phyloP scores from a whole-genome alignment of 2,797 vertebrate genomes.

The Gallinago stenura region DNA sequence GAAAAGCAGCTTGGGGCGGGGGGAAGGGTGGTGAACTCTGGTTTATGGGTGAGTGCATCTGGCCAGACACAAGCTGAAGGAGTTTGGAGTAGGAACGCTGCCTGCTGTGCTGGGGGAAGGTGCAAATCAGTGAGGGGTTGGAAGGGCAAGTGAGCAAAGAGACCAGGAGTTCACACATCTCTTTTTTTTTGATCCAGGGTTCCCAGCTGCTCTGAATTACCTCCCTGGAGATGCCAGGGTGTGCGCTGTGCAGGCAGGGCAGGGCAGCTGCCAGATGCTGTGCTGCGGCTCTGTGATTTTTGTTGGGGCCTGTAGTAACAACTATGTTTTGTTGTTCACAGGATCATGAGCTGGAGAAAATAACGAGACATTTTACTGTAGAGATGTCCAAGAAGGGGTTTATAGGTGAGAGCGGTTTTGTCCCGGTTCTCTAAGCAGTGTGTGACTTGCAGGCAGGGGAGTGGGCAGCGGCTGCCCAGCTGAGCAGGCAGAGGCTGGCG shows the following conservation, averaged over 20 bases:
- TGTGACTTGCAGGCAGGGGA: neutral
- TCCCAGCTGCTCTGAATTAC: neutral
- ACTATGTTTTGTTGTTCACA: constrained; percentile 46
- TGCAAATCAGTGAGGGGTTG: neutral
- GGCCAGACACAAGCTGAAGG: neutral
- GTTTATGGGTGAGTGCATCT: neutral
- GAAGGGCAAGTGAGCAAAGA: neutral
- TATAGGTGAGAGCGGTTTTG: constrained; percentile 79
- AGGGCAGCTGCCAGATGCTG: neutral
- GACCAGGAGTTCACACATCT: neutral
- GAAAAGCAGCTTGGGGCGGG: neutral
- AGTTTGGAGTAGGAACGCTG: neutral
- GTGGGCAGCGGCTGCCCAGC: neutral
- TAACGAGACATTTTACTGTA: constrained; percentile 88
- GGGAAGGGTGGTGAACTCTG: neutral
- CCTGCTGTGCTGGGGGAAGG: neutral
- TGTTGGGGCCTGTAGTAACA: neutral
- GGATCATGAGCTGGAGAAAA: constrained; percentile 92
- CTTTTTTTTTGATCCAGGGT: neutral
- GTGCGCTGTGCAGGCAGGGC: neutral
- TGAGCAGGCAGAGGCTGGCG: neutral
- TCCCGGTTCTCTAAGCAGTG: neutral
- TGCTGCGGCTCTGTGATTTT: neutral
- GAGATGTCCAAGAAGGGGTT: constrained; percentile 93
- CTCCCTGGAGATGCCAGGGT: neutral